These are phyloP conservation scores for Trissolcus brochymenae DNA, from an alignment of 2,888 invertebrate genomes.

Conservation along the genomic window DNA sequence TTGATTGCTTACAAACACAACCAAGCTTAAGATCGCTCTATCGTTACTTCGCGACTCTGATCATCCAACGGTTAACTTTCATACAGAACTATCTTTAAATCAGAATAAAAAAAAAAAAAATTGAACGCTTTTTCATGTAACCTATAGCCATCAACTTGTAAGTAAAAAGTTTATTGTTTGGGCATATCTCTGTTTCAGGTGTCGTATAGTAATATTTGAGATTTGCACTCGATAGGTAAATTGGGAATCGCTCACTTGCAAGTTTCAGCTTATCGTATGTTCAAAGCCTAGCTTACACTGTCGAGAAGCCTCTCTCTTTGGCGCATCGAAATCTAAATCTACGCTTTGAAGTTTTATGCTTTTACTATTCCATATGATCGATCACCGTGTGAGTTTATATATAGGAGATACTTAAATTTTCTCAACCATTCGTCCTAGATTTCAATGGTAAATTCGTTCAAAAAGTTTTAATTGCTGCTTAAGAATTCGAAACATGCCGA, in stretches of 20 bases:
- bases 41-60: too few species aligned
- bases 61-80: too few species aligned
- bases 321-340: conserved; percentile 38
- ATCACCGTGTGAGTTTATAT: conserved; percentile 25
- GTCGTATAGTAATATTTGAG: too few species aligned
- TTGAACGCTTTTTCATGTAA: too few species aligned
- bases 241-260: conserved; percentile 31
- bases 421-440: conserved; percentile 25
- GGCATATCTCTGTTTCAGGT: too few species aligned
- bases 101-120: too few species aligned
- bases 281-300: conserved; percentile 39
- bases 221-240: conserved; percentile 17
- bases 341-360: conserved; percentile 30
- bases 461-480: conserved; percentile 20
- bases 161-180: too few species aligned
- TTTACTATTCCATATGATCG: conserved; percentile 39
- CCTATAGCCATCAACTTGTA: too few species aligned
- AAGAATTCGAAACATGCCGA: conserved; percentile 1
- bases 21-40: too few species aligned
- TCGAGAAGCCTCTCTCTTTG: conserved; percentile 30
- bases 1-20: too few species aligned
- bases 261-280: conserved; percentile 40
- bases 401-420: conserved; percentile 18
- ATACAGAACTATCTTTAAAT: too few species aligned
- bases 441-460: conserved; percentile 1